These are phyloP conservation scores for Gallinago nigripennis DNA, from an alignment of 2,797 vertebrate species.

Conservation along the genomic window DNA sequence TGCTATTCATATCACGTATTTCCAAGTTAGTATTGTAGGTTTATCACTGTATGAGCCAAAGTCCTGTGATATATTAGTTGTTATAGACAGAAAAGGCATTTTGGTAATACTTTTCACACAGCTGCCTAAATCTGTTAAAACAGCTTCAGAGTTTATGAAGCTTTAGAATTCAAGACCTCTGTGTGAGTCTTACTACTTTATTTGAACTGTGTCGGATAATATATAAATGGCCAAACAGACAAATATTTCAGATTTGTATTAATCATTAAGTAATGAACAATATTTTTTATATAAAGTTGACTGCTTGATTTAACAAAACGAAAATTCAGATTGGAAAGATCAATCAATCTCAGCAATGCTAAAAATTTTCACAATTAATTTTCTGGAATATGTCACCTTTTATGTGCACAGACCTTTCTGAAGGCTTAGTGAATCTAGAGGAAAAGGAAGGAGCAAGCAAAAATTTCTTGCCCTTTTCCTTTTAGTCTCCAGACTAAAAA, in stretches of 20 bases:
- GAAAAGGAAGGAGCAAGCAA: neutral
- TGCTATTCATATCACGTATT: neutral
- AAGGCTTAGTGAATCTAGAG: neutral
- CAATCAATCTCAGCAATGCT: neutral
- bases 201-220: neutral
- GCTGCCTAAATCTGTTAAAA: neutral
- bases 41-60: fast-evolving
- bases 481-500: neutral
- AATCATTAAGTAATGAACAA: neutral
- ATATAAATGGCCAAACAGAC: neutral
- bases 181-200: neutral
- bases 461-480: neutral
- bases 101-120: neutral
- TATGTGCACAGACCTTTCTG: neutral
- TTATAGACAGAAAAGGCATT: neutral
- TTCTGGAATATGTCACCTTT: neutral
- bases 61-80: neutral
- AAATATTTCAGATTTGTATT: neutral
- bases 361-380: neutral
- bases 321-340: neutral
- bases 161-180: neutral
- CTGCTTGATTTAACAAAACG: neutral
- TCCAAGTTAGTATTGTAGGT: neutral
- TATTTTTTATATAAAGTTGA: neutral
- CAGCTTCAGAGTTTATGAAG: neutral